Percentiles rank a stretch among this genome's conserved stretches.
These are phyloP conservation scores for Drosophila bocqueti DNA, from an alignment of 1,140 invertebrate species.

Conservation along the genomic window DNA sequence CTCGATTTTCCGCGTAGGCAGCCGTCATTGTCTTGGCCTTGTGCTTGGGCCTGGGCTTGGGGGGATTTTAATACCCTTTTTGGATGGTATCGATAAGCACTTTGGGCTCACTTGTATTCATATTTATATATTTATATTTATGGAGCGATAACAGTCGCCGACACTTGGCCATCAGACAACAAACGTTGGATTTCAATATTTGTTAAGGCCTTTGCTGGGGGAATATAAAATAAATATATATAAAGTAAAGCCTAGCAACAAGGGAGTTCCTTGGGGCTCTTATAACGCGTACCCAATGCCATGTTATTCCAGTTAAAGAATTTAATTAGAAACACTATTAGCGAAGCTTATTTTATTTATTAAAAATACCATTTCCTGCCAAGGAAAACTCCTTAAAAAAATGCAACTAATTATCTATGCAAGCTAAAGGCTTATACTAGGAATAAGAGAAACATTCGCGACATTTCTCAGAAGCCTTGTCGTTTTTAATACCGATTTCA, in stretches of 20 bases:
- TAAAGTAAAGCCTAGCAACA: neutral
- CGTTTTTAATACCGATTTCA: neutral
- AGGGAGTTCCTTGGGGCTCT: neutral
- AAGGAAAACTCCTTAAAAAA: neutral
- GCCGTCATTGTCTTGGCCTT: conserved; percentile 22
- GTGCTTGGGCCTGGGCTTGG: conserved; percentile 1
- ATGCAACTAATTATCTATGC: neutral
- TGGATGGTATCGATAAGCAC: conserved; percentile 52
- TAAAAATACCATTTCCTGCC: neutral
- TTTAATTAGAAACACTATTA: neutral
- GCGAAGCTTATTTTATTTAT: neutral
- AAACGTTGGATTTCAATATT: conserved; percentile 35
- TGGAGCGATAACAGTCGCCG: conserved; percentile 61
- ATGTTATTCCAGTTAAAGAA: neutral
- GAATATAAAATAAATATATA: neutral
- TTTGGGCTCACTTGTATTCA: conserved; percentile 34
- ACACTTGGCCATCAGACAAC: conserved; percentile 33
- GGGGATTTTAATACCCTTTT: conserved; percentile 58
- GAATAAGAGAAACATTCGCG: neutral
- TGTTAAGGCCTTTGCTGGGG: conserved; percentile 13
- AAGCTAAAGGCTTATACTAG: neutral
- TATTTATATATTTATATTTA: conserved; percentile 60
- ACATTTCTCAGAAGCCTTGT: neutral
- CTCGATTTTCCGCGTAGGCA: conserved; percentile 4
- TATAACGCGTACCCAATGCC: neutral